Evolutionary conservation across 2,113 vertebrate genomes (phyloP).

Genomic region (Pterocles orientalis): DNA sequence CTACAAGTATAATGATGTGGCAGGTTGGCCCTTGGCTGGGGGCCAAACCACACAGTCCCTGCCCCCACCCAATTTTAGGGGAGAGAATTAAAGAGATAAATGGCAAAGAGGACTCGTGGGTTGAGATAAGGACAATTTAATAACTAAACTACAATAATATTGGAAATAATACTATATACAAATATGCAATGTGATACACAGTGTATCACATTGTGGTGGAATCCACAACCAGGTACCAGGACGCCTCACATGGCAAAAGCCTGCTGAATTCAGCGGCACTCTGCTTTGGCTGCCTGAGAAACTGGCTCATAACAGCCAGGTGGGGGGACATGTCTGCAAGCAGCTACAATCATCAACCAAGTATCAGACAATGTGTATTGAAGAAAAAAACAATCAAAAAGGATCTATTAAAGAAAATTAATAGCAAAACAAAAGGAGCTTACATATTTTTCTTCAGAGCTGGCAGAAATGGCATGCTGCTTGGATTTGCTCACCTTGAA

Average conservation of each 20-base stretch:
- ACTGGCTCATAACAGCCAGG: not conserved
- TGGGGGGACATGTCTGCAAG: not conserved
- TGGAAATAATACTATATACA: no score
- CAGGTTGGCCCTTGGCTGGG: no score
- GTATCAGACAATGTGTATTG: not conserved
- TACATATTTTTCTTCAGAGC: slow-evolving; percentile 74
- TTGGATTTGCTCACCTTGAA: slow-evolving; percentile 63
- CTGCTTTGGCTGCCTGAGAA: not conserved
- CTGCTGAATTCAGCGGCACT: not conserved
- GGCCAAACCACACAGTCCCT: no score
- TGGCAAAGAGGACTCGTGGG: no score
- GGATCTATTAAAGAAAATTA: not conserved
- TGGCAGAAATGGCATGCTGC: slow-evolving; percentile 49
- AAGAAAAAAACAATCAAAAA: not conserved
- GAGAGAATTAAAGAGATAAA: no score
- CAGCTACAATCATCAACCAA: not conserved
- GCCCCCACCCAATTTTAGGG: no score
- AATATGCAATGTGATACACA: no score
- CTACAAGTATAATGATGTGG: not conserved
- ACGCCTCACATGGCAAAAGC: not conserved
- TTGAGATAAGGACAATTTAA: no score
- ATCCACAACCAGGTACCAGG: not conserved
- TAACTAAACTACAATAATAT: no score
- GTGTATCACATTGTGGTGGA: no score
- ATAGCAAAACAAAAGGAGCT: slow-evolving; percentile 3